phyloP scores from a whole-genome alignment of 2,797 vertebrate genomes.

The Protosalanx chinensis region DNA sequence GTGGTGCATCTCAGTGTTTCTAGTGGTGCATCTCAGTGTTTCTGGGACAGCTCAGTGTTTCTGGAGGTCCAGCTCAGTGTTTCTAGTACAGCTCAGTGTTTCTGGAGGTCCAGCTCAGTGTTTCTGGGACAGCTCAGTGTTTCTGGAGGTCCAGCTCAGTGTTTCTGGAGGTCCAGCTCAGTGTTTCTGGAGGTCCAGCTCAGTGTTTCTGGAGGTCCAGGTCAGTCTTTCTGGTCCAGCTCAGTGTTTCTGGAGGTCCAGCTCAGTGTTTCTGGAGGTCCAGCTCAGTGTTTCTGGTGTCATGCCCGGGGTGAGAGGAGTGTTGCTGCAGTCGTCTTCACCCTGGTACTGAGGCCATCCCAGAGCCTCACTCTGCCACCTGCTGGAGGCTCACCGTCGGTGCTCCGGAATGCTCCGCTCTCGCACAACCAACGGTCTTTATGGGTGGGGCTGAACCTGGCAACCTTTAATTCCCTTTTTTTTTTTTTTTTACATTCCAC shows the following conservation, averaged over 20 bases:
- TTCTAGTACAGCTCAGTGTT: no score
- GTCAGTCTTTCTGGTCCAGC: neutral
- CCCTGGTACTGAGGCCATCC: constrained; percentile 15
- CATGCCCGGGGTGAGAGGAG: constrained; percentile 17
- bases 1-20: no score
- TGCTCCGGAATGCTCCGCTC: constrained; percentile 38
- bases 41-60: no score
- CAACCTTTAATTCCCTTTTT: constrained; percentile 21
- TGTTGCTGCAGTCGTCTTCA: constrained; percentile 12
- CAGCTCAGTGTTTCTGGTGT: constrained; percentile 6
- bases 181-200: no score
- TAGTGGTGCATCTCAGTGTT: no score
- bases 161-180: no score
- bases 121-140: no score
- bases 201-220: neutral
- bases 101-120: no score
- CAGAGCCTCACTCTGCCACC: constrained; percentile 69
- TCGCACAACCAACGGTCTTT: constrained; percentile 30
- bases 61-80: no score
- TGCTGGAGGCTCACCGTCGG: constrained; percentile 61
- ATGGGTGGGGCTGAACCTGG: constrained; percentile 53
- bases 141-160: no score
- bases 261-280: constrained; percentile 1
- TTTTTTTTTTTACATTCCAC: neutral
- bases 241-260: no score